phyloP scores from a whole-genome alignment of 2,113 vertebrate species.

The Sebastes fasciatus region DNA sequence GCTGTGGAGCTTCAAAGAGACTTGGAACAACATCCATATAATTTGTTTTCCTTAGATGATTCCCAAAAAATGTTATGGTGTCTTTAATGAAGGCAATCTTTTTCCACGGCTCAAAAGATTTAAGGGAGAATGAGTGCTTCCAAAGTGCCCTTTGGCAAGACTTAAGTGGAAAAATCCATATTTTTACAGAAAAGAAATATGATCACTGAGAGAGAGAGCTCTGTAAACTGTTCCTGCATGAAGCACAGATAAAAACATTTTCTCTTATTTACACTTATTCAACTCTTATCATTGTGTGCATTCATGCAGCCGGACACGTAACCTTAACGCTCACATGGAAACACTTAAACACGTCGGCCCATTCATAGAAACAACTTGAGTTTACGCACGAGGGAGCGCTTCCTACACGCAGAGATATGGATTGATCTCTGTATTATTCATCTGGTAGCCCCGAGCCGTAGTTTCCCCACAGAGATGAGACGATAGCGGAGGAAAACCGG shows the following conservation, averaged over 20 bases:
- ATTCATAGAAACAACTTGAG: constrained; percentile 5
- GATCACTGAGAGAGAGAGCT: neutral
- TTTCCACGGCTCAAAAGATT: neutral
- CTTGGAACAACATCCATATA: neutral
- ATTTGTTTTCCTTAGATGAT: neutral
- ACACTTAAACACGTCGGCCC: neutral
- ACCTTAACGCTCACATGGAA: neutral
- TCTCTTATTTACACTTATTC: neutral
- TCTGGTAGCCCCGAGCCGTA: neutral
- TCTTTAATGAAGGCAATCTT: neutral
- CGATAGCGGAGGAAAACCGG: neutral
- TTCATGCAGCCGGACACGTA: neutral
- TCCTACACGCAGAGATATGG: neutral
- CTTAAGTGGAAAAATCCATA: neutral
- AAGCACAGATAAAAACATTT: neutral
- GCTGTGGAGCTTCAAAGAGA: neutral
- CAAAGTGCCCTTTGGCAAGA: neutral
- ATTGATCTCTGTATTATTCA: constrained; percentile 32
- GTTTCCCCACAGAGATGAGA: constrained; percentile 41
- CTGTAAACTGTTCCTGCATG: neutral
- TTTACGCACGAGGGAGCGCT: neutral
- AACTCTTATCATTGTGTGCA: neutral
- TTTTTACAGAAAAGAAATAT: neutral
- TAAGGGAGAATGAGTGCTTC: neutral
- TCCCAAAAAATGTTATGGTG: neutral